Conservation (phyloP, 2,113 vertebrate species). For the Paracanthobrama guichenoti region DNA sequence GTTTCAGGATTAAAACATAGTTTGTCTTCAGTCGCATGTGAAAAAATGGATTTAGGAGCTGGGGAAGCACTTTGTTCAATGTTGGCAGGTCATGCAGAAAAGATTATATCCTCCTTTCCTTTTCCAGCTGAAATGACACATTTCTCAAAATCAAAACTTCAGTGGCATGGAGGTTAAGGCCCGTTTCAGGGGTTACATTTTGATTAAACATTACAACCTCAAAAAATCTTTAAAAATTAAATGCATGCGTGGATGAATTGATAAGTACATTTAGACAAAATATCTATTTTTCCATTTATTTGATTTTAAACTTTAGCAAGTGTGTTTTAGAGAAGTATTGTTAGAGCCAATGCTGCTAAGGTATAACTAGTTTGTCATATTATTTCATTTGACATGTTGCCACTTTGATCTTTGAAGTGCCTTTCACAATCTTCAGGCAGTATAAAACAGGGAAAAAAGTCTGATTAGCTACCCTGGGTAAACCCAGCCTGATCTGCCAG, state of each 20-base stretch:
- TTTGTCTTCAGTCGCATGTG: not conserved
- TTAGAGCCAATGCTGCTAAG: not conserved
- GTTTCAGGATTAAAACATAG: not conserved
- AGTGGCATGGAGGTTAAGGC: not conserved
- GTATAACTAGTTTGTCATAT: not conserved
- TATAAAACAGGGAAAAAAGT: not conserved
- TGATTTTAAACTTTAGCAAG: not conserved
- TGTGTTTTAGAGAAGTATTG: not conserved
- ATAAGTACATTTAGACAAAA: not conserved
- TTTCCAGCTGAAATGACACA: not conserved
- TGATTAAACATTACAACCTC: not conserved
- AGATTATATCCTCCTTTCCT: constrained; percentile 13
- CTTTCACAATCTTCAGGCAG: not conserved
- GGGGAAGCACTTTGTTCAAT: not conserved
- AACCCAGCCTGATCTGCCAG: no score
- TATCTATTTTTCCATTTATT: not conserved
- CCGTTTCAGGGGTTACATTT: not conserved
- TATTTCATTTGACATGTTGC: constrained; percentile 19
- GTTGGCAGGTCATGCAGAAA: constrained; percentile 25
- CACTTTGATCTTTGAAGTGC: not conserved
- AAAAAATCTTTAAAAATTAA: no score
- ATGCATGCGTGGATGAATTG: not conserved
- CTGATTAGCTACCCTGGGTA: no score
- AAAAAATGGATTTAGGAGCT: not conserved
- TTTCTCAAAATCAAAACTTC: constrained; percentile 1